Evolutionary conservation across 2,113 vertebrate species (phyloP), one percentile per base, ranked within the genome.

Genomic region (Hyperoodon ampullatus): DNA sequence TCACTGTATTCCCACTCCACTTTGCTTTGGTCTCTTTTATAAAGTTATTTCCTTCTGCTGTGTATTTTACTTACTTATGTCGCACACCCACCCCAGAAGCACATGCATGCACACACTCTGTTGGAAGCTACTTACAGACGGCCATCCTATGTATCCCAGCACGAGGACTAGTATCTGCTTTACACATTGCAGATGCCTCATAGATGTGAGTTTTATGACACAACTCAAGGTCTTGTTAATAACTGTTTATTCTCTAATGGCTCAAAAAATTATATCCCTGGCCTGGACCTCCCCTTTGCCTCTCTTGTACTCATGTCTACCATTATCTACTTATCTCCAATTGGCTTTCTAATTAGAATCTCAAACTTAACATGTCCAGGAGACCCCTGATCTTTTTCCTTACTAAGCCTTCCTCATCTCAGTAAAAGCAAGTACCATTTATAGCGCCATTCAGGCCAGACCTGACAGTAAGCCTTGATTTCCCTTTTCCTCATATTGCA

Each of bases 261-360:
- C 18, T 86, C 60, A 90, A 35, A 72, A 10, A 94, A 71, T 50
- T 71, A 0, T 81, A 63, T 93, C 30, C 21, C 39, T 12, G 70
- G 12, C 2, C 35, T 58, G n/a, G 21, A 18, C 65, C 26, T 84
- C 18, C 74, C 14, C 8, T 86, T 94, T 55, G 24, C n/a, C 13
- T 75, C 10, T 70, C 24, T 74, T 42, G 16, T 44, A 65, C 1
- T 60, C 16, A 3, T n/a, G n/a, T 44, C 24, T 85, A 26, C 58
- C 94, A 16, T 35, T 61, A 81, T 81, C 13, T 84, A 3, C 39
- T 93, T 77, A 72, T 68, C 55, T 60, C 10, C 16, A 55, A 9
- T 24, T 97, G 71, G 3, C 30, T 97, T 95, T 96, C 47, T 44
- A 93, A 89, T 91, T 88, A 83, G 71, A 68, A 86, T 80, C 26